Evolutionary conservation across 1,140 invertebrate genomes (phyloP).

Genomic region (Solenopsis fugax): DNA sequence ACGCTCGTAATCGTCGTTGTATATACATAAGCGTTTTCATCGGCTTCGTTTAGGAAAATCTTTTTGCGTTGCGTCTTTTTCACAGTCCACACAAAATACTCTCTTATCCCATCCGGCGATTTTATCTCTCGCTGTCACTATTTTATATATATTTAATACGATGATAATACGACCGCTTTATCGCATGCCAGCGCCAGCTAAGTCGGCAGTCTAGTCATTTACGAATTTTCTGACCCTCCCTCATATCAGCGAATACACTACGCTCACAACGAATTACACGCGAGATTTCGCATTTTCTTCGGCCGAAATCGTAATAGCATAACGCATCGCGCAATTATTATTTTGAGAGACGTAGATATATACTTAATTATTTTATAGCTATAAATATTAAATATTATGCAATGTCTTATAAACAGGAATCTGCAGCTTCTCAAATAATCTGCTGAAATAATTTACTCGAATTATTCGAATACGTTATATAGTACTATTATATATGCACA

Average conservation of each 20-base stretch:
- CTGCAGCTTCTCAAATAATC: slow-evolving; percentile 28
- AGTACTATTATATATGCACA: slow-evolving; percentile 1
- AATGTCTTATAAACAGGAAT: slow-evolving; percentile 21
- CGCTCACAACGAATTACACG: slow-evolving; percentile 32
- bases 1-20: slow-evolving; percentile 70
- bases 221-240: slow-evolving; percentile 58
- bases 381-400: slow-evolving; percentile 20
- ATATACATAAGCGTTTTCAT: slow-evolving; percentile 68
- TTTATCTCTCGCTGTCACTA: slow-evolving; percentile 26
- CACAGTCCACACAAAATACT: slow-evolving; percentile 26
- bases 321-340: slow-evolving; percentile 54
- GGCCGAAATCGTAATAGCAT: slow-evolving; percentile 35
- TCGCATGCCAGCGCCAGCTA: slow-evolving; percentile 53
- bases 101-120: slow-evolving; percentile 15
- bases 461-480: neutral
- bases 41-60: slow-evolving; percentile 53
- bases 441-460: slow-evolving; percentile 5
- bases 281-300: slow-evolving; percentile 23
- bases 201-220: slow-evolving; percentile 72
- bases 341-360: slow-evolving; percentile 10
- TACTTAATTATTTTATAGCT: slow-evolving; percentile 43
- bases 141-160: slow-evolving; percentile 45
- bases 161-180: slow-evolving; percentile 44
- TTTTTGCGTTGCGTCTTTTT: slow-evolving; percentile 54
- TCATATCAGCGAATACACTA: slow-evolving; percentile 39